A percentile compares a stretch with the other conserved stretches of the same genome.
Conservation (phyloP, 2,888 invertebrate genomes). For the Eurytoma adleriae region DNA sequence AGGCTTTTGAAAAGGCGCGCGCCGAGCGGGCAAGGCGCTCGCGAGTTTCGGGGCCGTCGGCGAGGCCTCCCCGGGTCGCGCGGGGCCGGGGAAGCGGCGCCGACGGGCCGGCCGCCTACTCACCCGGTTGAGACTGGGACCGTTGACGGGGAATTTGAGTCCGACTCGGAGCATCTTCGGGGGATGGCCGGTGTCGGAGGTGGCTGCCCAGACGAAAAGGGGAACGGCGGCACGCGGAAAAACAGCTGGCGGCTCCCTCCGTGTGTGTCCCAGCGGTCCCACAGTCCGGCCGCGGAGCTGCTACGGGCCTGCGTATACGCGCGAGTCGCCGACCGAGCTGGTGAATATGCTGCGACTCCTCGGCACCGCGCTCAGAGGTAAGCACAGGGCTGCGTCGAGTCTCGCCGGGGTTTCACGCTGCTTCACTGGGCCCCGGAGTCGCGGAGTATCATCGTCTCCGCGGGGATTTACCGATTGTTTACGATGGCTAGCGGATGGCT, state of each 20-base stretch:
- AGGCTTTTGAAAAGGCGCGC: slow-evolving; percentile 28
- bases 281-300: too few relatives aligned
- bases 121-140: slow-evolving; percentile 69
- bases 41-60: background rate
- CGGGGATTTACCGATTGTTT: background rate
- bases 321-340: background rate
- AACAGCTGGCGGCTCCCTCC: slow-evolving; percentile 67
- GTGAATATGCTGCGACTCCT: slow-evolving; percentile 42
- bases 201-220: slow-evolving; percentile 51
- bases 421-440: background rate
- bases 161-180: slow-evolving; percentile 75
- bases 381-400: background rate
- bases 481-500: slow-evolving; percentile 5
- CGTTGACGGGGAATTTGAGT: slow-evolving; percentile 75
- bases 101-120: slow-evolving; percentile 56
- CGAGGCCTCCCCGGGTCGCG: background rate
- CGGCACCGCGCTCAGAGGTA: slow-evolving; percentile 37
- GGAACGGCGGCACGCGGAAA: slow-evolving; percentile 60
- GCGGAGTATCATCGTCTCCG: background rate
- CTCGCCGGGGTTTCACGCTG: background rate
- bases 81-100: background rate
- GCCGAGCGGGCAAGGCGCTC: background rate
- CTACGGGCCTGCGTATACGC: too few relatives aligned
- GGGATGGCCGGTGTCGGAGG: slow-evolving; percentile 63
- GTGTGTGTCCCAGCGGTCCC: slow-evolving; percentile 37